phyloP scores from a whole-genome alignment of 1,140 invertebrate genomes.

The Diorhabda sublineata region DNA sequence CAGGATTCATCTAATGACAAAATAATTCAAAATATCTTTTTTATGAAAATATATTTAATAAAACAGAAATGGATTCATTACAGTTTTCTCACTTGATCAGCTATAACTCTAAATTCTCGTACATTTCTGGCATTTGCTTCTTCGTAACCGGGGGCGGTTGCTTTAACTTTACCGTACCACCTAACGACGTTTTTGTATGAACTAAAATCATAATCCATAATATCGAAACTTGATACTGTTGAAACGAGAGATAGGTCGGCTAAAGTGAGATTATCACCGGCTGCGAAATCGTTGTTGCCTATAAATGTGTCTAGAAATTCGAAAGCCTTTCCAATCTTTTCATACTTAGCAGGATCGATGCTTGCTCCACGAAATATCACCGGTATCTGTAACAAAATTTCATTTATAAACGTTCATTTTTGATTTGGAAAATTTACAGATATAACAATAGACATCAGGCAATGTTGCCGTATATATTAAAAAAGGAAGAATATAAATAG shows the following conservation, averaged over 20 bases:
- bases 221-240: slow-evolving; percentile 62
- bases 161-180: slow-evolving; percentile 68
- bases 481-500: background rate
- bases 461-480: too few species aligned
- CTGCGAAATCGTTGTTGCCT: slow-evolving; percentile 59
- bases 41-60: too few species aligned
- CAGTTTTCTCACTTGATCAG: slow-evolving; percentile 36
- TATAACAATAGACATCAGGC: too few species aligned
- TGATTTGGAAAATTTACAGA: too few species aligned
- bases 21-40: too few species aligned
- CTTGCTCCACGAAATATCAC: slow-evolving; percentile 60
- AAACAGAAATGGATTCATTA: too few species aligned
- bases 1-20: too few species aligned
- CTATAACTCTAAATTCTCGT: slow-evolving; percentile 44
- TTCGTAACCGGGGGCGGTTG: slow-evolving; percentile 64
- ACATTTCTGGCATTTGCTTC: slow-evolving; percentile 61
- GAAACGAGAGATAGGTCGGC: slow-evolving; percentile 64
- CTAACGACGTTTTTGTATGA: slow-evolving; percentile 62
- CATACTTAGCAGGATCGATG: slow-evolving; percentile 60
- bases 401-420: background rate
- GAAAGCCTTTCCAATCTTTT: slow-evolving; percentile 60
- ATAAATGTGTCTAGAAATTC: slow-evolving; percentile 65
- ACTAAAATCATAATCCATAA: slow-evolving; percentile 59
- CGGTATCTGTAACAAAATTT: slow-evolving; percentile 58
- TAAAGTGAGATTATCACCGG: slow-evolving; percentile 65